Evolutionary conservation across 2,797 vertebrate species (phyloP).

Genomic region (Onychomys arenicola): DNA sequence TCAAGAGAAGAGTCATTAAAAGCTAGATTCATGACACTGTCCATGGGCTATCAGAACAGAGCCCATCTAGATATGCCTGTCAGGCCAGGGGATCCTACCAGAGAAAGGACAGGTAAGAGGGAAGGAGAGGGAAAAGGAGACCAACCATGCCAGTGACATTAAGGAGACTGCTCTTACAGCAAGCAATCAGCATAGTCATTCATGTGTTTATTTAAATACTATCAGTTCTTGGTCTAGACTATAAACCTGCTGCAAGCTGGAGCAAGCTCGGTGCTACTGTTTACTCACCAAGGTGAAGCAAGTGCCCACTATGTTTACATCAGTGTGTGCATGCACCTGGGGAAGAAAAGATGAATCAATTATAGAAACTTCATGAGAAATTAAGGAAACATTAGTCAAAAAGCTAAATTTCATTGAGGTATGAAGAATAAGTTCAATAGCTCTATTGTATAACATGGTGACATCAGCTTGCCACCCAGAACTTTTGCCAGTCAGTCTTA

Average conservation of each 20-base stretch:
- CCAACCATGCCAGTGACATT: background rate
- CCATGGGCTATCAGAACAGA: background rate
- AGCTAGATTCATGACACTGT: background rate
- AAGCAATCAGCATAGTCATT: background rate
- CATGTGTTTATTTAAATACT: background rate
- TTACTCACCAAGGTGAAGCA: background rate
- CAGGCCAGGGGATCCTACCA: background rate
- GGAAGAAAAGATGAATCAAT: background rate
- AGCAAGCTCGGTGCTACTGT: background rate
- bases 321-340: background rate
- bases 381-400: background rate
- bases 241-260: background rate
- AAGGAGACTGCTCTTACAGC: background rate
- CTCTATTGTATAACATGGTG: background rate
- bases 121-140: background rate
- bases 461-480: no score
- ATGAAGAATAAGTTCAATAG: background rate
- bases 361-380: background rate
- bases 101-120: background rate
- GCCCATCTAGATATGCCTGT: background rate
- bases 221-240: background rate
- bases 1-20: background rate
- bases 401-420: background rate
- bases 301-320: background rate
- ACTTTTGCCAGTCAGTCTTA: background rate